phyloP scores from a whole-genome alignment of 2,797 vertebrate species.

The Oreortyx pictus region DNA sequence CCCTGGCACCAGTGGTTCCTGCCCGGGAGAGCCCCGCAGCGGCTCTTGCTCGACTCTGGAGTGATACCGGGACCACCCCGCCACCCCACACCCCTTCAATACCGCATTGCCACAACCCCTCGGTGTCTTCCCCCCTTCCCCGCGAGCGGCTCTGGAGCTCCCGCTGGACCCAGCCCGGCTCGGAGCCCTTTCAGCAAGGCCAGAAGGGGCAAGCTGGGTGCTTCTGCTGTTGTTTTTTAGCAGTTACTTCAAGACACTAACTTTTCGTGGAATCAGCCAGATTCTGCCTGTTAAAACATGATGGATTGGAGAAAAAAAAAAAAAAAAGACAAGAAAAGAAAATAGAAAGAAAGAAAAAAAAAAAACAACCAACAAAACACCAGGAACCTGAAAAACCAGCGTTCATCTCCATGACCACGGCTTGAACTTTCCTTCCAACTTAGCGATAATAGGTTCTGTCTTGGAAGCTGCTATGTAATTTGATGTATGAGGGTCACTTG shows the following conservation, averaged over 20 bases:
- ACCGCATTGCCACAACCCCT: not conserved
- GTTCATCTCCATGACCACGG: slow-evolving; percentile 91
- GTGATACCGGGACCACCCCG: not conserved
- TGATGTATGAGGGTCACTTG: slow-evolving; percentile 95
- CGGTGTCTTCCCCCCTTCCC: not conserved
- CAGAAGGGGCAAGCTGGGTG: not conserved
- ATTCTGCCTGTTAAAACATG: slow-evolving; percentile 87
- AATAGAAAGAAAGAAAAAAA: not conserved
- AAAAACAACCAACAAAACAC: slow-evolving; percentile 37
- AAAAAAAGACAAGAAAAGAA: not conserved
- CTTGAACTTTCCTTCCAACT: slow-evolving; percentile 91
- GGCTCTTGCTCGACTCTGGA: not conserved
- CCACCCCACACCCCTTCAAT: not conserved
- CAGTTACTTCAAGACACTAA: slow-evolving; percentile 71
- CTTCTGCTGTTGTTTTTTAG: not conserved
- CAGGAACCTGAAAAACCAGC: slow-evolving; percentile 95
- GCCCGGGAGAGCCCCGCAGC: not conserved
- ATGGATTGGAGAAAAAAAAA: slow-evolving; percentile 81
- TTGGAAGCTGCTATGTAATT: slow-evolving; percentile 86
- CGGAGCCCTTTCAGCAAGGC: not conserved
- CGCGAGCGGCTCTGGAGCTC: not conserved
- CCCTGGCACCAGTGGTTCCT: not conserved
- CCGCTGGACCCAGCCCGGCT: fast-evolving
- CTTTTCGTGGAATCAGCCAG: slow-evolving; percentile 77
- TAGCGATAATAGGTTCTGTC: slow-evolving; percentile 94